Evolutionary conservation across 2,113 vertebrate species (phyloP).

Genomic region (Callipepla squamata): DNA sequence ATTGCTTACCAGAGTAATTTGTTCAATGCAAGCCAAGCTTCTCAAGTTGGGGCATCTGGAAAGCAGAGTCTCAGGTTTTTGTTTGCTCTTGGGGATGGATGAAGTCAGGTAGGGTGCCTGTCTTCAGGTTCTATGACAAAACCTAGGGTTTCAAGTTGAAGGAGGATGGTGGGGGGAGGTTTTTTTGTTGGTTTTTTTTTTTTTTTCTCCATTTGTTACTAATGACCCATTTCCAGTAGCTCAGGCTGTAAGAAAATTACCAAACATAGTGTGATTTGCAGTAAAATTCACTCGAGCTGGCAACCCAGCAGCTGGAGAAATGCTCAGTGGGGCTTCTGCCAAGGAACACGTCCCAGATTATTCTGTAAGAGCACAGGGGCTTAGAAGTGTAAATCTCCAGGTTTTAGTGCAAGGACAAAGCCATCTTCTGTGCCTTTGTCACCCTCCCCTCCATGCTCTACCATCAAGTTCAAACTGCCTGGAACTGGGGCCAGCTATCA

Average conservation of each 20-base stretch:
- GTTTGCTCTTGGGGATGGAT: background rate
- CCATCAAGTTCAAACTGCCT: conserved; percentile 1
- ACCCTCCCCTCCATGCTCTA: background rate
- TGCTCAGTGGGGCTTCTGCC: conserved; percentile 46
- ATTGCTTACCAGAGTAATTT: background rate
- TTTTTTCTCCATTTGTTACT: background rate
- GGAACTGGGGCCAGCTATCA: background rate
- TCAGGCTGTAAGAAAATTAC: conserved; percentile 45
- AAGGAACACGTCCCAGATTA: conserved; percentile 33
- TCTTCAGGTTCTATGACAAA: background rate
- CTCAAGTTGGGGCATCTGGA: background rate
- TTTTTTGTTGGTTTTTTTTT: background rate
- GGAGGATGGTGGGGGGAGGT: background rate
- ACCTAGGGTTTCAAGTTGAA: background rate
- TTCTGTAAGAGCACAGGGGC: background rate
- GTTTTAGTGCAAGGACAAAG: conserved; percentile 41
- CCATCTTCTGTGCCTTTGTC: background rate
- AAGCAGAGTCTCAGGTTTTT: background rate
- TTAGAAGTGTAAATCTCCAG: background rate
- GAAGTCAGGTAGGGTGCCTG: background rate
- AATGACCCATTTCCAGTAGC: conserved; percentile 57
- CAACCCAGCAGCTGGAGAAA: conserved; percentile 26
- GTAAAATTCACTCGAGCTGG: conserved; percentile 49
- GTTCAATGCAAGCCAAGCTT: background rate
- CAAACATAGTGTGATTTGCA: conserved; percentile 51